Evolutionary conservation across 2,113 vertebrate species (phyloP).

Genomic region (Boleophthalmus pectinirostris): DNA sequence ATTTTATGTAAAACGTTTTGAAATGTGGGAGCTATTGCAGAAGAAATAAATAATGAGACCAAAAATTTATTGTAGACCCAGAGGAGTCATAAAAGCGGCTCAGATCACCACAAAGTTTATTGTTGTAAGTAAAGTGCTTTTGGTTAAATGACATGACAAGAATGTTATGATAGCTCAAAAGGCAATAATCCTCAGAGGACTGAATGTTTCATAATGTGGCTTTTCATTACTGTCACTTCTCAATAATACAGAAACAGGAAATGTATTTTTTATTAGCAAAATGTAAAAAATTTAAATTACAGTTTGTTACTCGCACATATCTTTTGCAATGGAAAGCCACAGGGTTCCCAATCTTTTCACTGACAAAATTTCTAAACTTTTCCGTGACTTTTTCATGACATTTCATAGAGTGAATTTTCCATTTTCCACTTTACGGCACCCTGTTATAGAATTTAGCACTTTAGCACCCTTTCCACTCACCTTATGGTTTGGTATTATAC

Average conservation of each 20-base stretch:
- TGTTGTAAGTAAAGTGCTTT: neutral
- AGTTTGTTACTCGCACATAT: too few species aligned
- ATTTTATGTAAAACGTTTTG: neutral
- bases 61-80: neutral
- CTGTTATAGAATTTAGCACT: too few species aligned
- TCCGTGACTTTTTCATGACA: too few species aligned
- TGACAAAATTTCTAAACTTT: too few species aligned
- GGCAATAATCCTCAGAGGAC: slow-evolving; percentile 5
- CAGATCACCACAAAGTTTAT: slow-evolving; percentile 4
- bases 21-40: neutral
- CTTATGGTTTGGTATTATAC: too few species aligned
- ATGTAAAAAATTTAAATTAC: neutral
- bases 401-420: too few species aligned
- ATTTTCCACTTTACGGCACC: too few species aligned
- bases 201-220: neutral
- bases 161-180: slow-evolving; percentile 2
- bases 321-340: too few species aligned
- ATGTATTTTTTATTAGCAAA: neutral
- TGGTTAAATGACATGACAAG: slow-evolving; percentile 12
- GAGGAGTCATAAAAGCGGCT: neutral
- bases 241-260: neutral
- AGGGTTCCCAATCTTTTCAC: too few species aligned
- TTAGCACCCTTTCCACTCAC: too few species aligned
- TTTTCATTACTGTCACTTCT: neutral
- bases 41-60: neutral